Percentiles rank a stretch among this genome's conserved stretches.
phyloP scores from a whole-genome alignment of 2,888 invertebrate genomes.

The Pristionchus exspectatus region DNA sequence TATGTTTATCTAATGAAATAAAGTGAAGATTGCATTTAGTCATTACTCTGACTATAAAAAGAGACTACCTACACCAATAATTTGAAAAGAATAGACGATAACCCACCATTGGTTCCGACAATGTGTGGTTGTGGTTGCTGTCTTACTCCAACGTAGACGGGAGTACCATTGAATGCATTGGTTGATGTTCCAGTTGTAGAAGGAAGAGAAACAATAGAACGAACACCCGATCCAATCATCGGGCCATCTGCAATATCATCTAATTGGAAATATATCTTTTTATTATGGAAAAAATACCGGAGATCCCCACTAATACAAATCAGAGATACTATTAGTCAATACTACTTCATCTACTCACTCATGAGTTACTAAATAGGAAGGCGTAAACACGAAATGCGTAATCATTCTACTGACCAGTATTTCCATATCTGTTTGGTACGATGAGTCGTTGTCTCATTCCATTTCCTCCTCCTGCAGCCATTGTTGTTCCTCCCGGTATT shows the following conservation, averaged over 20 bases:
- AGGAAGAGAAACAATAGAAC: background rate
- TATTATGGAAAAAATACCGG: background rate
- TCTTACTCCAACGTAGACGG: constrained; percentile 11
- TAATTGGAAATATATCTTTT: background rate
- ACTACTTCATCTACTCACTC: background rate
- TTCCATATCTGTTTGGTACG: background rate
- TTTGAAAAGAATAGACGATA: background rate
- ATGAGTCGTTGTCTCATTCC: background rate
- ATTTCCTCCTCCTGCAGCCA: background rate
- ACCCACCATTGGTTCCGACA: background rate
- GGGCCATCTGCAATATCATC: background rate
- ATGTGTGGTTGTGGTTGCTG: background rate
- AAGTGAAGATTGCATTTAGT: no score
- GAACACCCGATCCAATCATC: background rate
- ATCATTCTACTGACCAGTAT: background rate
- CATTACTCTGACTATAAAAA: background rate
- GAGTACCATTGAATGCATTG: background rate
- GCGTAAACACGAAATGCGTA: background rate
- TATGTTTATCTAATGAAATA: no score
- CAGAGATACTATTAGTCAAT: no score
- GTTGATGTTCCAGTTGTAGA: background rate
- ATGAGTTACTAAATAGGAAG: background rate
- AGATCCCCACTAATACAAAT: no score
- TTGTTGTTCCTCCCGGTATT: background rate
- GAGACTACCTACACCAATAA: background rate